Evolutionary conservation across 1,140 invertebrate species (phyloP).

Genomic region (Brachionus calyciflorus): DNA sequence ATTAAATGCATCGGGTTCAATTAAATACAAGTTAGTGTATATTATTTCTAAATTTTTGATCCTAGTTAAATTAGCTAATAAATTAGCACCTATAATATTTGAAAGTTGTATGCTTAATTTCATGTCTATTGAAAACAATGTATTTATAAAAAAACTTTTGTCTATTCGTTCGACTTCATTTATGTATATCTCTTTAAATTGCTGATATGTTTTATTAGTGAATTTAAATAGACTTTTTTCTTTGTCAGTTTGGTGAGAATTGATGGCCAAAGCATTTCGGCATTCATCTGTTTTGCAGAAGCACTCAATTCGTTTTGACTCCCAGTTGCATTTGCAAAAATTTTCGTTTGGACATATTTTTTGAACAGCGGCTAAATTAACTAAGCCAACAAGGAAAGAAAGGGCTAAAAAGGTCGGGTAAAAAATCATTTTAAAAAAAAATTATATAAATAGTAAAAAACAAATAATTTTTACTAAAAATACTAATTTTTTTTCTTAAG

Average conservation of each 20-base stretch:
- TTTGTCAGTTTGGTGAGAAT: neutral
- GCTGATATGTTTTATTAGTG: neutral
- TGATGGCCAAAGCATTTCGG: neutral
- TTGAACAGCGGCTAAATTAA: neutral
- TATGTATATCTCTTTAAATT: conserved; percentile 15
- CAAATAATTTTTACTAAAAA: too few species aligned
- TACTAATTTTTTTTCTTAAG: conserved; percentile 9
- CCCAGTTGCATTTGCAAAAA: conserved; percentile 37
- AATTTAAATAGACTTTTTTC: neutral
- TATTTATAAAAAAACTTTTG: neutral
- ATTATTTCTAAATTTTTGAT: conserved; percentile 36
- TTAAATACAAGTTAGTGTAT: conserved; percentile 7
- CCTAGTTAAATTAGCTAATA: neutral
- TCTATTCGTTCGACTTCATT: conserved; percentile 5
- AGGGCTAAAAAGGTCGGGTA: neutral
- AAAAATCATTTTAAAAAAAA: conserved; percentile 11
- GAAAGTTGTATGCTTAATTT: conserved; percentile 10
- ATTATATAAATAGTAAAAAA: too few species aligned
- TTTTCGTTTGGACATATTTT: conserved; percentile 18
- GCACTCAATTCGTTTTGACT: conserved; percentile 15
- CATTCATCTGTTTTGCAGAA: conserved; percentile 3
- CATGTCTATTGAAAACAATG: neutral
- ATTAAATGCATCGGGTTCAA: conserved; percentile 9
- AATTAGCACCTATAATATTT: conserved; percentile 2
- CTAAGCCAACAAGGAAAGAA: neutral